Base-by-base conservation (phyloP, 1,140 invertebrate genomes). In the Schlechtendalia chinensis region DNA sequence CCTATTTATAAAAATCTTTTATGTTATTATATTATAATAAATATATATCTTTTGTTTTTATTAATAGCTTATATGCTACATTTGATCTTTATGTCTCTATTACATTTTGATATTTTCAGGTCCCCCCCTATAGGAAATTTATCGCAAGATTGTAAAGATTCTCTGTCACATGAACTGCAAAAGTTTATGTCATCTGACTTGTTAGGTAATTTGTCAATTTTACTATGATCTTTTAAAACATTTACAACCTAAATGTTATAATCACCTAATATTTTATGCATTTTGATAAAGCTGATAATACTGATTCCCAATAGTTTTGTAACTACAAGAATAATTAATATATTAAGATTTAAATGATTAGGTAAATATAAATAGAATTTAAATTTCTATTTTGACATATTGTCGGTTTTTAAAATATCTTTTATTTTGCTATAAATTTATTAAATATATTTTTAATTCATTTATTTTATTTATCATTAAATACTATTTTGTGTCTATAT, bases 141-240 rank as follows among this genome's bases (percentile, higher is more conserved):
- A 59, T 79, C 75, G 45, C 75, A 61, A 47, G 75, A 63, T 14
- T 29, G 14, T 27, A 79, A 1, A 47, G 75, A 79, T 24, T 63
- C n/a, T 5, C 27, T 79, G 32, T 79, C 19, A 10, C 58, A 47
- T 63, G 39, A 79, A n/a, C 63, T 79, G 27, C 32, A 79, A 14
- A 61, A 45, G 17, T 79, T 79, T 10, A 45, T 79, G 45, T 79
- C 56, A 19, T 79, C 75, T n/a, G 75, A 63, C 14, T 47, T 61
- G 16, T 22, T 29, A 1, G 45, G 75, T 79, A 79, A 75, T 45
- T 61, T 58, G 0, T 74, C 8, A 58, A 75, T 27, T 29, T 22
- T 65, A 39, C 19, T 39, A 61, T 16, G 17, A 27, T 39, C 10
- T 39, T 19, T 59, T 61, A 39, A 65, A 16, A 61, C 12, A 32